Evolutionary conservation across 2,888 invertebrate genomes (phyloP), one percentile per base, ranked within the genome.

Genomic region (Euphydryas editha): DNA sequence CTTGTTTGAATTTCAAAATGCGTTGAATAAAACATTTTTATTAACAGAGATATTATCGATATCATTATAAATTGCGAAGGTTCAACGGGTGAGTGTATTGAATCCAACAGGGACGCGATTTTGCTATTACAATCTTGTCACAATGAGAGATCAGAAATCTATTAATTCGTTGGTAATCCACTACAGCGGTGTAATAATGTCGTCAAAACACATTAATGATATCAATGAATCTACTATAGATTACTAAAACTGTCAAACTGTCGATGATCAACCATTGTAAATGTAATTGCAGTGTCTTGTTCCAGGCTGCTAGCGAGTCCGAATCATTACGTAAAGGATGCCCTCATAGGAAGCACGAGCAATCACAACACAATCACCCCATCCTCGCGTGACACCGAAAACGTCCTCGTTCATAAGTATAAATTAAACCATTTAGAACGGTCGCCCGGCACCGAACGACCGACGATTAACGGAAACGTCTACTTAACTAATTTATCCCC

Each of bases 401-500:
- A 84, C 89, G 92, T 90, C 92, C 92, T 91, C 92, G 90, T 85
- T 88, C 85, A 88, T 91, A 92, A 90, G 92, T 93, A 93, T 93
- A 93, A 93, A 93, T 93, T 93, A 93, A 93, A 93, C 93, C 93
- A 93, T 93, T 93, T 93, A 91, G 88, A 88, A 78, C 88, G 86
- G 78, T 81, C 90, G 85, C 84, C 87, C 87, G 87, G 83, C 87
- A 88, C 85, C 86, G 86, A 83, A 85, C 85, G 86, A 85, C 87
- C 84, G 90, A 85, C 93, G 93, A 93, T 93, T 93, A 93, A 89
- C 93, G 93, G 93, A 93, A 93, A 90, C 90, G 87, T 89, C 93
- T 93, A 93, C 92, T 93, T 93, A 93, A 93, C 92, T 93, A 92
- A 93, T 93, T 93, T 93, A 93, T 88, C 84, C 89, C 87, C 89